phyloP scores from a whole-genome alignment of 1,140 invertebrate species.

The Zaprionus lachaisei region DNA sequence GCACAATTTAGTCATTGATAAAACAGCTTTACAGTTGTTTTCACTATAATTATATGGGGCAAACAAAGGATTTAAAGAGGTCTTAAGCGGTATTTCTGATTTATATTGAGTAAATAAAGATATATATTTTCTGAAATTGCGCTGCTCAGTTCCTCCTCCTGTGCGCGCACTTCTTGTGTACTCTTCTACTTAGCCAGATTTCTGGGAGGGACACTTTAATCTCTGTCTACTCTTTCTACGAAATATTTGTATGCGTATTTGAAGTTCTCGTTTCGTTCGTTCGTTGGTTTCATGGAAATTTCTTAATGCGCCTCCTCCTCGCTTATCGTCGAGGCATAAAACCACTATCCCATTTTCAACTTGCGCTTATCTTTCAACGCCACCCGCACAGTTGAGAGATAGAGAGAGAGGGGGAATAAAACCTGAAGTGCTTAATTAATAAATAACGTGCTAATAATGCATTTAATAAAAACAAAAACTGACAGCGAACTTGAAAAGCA shows the following conservation, averaged over 20 bases:
- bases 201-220: slow-evolving; percentile 21
- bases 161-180: not conserved
- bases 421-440: slow-evolving; percentile 78
- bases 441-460: slow-evolving; percentile 81
- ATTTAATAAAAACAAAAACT: slow-evolving; percentile 61
- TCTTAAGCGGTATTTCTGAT: not conserved
- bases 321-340: slow-evolving; percentile 54
- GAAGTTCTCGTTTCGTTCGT: slow-evolving; percentile 29
- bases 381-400: not conserved
- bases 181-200: slow-evolving; percentile 29
- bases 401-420: slow-evolving; percentile 49
- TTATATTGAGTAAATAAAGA: not conserved
- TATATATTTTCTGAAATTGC: not conserved
- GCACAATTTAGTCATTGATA: slow-evolving; percentile 1
- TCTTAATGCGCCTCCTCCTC: slow-evolving; percentile 20
- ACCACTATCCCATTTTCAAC: slow-evolving; percentile 53
- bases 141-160: not conserved
- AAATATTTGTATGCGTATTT: slow-evolving; percentile 19
- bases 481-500: slow-evolving; percentile 30
- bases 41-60: not conserved
- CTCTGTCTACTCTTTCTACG: slow-evolving; percentile 13
- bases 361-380: slow-evolving; percentile 55
- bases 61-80: not conserved
- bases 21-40: slow-evolving; percentile 8
- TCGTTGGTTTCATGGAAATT: slow-evolving; percentile 61